phyloP scores from a whole-genome alignment of 2,888 invertebrate genomes.

The Pardosa pseudoannulata region DNA sequence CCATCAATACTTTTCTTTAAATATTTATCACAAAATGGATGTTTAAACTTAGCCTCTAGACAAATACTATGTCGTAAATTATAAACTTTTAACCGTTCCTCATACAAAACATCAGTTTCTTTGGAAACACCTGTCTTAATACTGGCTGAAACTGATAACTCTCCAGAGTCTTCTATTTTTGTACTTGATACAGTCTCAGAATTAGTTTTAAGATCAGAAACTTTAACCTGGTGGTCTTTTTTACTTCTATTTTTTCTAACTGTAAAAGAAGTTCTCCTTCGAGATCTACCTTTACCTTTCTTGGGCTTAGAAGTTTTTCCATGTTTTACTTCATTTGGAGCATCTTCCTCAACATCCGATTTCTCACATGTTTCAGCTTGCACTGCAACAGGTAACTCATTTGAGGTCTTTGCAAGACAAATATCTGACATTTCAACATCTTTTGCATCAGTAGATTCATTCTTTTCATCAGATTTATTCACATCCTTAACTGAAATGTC shows the following conservation, averaged over 20 bases:
- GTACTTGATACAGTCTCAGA: not conserved
- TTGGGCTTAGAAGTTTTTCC: too few relatives aligned
- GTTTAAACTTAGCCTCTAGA: constrained; percentile 48
- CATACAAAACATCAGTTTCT: not conserved
- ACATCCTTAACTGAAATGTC: not conserved
- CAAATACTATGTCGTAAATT: constrained; percentile 21
- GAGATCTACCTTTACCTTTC: too few relatives aligned
- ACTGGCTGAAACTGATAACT: too few relatives aligned
- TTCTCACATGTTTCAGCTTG: not conserved
- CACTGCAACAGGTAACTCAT: too few relatives aligned
- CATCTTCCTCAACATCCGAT: too few relatives aligned
- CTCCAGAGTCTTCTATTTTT: not conserved
- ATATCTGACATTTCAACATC: not conserved
- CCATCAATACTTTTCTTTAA: not conserved
- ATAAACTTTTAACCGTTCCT: not conserved
- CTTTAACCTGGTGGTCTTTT: not conserved
- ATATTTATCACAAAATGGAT: constrained; percentile 4
- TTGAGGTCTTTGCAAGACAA: too few relatives aligned
- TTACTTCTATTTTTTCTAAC: too few relatives aligned
- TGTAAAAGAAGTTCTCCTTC: too few relatives aligned
- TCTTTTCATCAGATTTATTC: not conserved
- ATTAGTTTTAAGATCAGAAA: not conserved
- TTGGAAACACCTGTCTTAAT: not conserved
- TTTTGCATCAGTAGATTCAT: not conserved
- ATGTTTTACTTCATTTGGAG: too few relatives aligned